Evolutionary conservation across 1,140 invertebrate species (phyloP).

Genomic region (Ips typographus): DNA sequence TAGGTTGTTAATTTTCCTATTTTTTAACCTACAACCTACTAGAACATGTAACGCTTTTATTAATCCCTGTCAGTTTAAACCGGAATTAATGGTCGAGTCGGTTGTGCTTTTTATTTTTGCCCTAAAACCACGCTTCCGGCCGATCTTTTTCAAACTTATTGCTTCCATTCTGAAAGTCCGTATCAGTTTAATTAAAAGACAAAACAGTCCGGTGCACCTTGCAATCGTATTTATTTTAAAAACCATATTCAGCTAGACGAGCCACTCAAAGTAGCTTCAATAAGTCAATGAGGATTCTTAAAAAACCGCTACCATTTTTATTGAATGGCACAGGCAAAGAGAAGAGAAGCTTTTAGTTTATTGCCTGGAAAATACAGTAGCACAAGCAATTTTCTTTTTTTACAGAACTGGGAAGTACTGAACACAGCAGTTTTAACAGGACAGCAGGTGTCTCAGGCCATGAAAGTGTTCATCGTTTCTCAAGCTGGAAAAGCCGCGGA

Average conservation of each 20-base stretch:
- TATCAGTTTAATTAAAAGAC: not conserved
- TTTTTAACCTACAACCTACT: slow-evolving; percentile 12
- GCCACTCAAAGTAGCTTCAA: too few relatives aligned
- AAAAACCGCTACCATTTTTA: too few relatives aligned
- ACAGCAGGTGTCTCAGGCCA: slow-evolving; percentile 87
- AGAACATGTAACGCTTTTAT: slow-evolving; percentile 1
- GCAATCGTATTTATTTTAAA: too few relatives aligned
- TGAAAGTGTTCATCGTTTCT: slow-evolving; percentile 94
- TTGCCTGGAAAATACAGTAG: too few relatives aligned
- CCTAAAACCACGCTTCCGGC: too few relatives aligned
- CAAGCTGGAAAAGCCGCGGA: slow-evolving; percentile 92
- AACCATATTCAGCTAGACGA: too few relatives aligned
- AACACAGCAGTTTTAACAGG: slow-evolving; percentile 95
- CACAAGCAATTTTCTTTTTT: slow-evolving; percentile 39
- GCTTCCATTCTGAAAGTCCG: not conserved
- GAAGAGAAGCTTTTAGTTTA: too few relatives aligned
- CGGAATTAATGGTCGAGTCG: not conserved
- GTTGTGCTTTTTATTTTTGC: not conserved
- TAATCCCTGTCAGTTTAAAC: slow-evolving; percentile 10
- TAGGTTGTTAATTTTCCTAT: slow-evolving; percentile 16
- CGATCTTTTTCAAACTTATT: too few relatives aligned
- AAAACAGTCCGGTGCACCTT: too few relatives aligned
- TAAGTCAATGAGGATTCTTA: too few relatives aligned
- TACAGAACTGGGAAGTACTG: slow-evolving; percentile 91
- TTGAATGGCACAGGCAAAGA: too few relatives aligned